Percentiles rank a stretch among this genome's conserved stretches.
phyloP scores from a whole-genome alignment of 2,888 invertebrate genomes.

The Mactromeris polynyma region DNA sequence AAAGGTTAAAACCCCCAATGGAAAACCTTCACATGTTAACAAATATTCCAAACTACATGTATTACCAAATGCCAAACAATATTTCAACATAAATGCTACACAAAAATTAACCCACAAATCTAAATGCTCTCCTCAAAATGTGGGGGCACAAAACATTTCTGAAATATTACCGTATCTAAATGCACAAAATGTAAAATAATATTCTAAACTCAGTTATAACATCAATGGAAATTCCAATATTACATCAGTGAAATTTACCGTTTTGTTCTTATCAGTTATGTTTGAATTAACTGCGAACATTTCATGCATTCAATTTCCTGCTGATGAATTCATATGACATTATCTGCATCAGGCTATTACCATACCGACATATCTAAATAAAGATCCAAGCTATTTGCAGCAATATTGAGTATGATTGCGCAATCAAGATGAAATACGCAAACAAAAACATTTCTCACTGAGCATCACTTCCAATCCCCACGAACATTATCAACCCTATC shows the following conservation, averaged over 20 bases:
- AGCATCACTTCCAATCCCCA: background rate
- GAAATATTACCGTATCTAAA: background rate
- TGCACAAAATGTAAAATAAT: background rate
- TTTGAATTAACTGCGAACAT: background rate
- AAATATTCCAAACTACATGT: no score
- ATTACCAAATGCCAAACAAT: background rate
- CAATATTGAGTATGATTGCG: background rate
- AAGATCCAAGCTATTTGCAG: constrained; percentile 1
- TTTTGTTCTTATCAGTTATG: background rate
- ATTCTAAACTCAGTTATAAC: background rate
- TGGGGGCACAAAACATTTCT: background rate
- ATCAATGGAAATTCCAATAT: background rate
- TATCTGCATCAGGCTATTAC: background rate
- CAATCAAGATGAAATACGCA: background rate
- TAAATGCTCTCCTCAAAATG: background rate
- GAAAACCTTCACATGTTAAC: no score
- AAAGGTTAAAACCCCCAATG: no score
- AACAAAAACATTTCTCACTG: background rate
- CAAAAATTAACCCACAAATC: background rate
- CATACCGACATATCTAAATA: constrained; percentile 5
- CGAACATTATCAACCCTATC: background rate
- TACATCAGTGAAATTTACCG: background rate
- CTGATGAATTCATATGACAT: background rate
- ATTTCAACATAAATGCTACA: background rate
- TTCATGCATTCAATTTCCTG: background rate